Percentiles rank a stretch among this genome's conserved stretches.
phyloP scores from a whole-genome alignment of 1,140 invertebrate species.

The Diorhabda sublineata region DNA sequence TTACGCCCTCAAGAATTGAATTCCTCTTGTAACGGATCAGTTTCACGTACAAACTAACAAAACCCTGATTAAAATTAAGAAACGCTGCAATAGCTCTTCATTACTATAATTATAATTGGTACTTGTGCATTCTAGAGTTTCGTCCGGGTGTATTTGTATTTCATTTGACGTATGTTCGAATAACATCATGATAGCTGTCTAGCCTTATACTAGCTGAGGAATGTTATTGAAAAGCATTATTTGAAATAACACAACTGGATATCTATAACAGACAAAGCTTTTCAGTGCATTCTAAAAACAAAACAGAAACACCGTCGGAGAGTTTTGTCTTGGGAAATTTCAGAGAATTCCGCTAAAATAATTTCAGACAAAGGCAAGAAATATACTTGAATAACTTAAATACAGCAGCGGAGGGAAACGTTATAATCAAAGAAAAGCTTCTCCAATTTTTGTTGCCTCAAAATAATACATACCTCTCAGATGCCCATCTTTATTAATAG shows the following conservation, averaged over 20 bases:
- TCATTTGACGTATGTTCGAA: neutral
- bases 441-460: too few species aligned
- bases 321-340: neutral
- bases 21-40: too few species aligned
- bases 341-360: conserved; percentile 2
- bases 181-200: neutral
- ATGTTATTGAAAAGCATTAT: neutral
- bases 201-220: neutral
- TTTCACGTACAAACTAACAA: too few species aligned
- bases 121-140: too few species aligned
- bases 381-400: conserved; percentile 1
- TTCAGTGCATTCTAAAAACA: neutral
- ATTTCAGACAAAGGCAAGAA: neutral
- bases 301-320: conserved; percentile 1
- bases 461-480: too few species aligned
- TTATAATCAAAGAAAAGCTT: too few species aligned
- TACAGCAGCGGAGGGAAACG: neutral
- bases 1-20: too few species aligned
- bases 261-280: neutral
- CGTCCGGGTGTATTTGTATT: neutral
- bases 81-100: too few species aligned
- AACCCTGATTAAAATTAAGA: too few species aligned
- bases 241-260: neutral
- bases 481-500: too few species aligned
- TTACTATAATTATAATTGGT: too few species aligned